These are phyloP conservation scores for Eupelmus urozonus DNA, from an alignment of 2,888 invertebrate species.

Conservation along the genomic window DNA sequence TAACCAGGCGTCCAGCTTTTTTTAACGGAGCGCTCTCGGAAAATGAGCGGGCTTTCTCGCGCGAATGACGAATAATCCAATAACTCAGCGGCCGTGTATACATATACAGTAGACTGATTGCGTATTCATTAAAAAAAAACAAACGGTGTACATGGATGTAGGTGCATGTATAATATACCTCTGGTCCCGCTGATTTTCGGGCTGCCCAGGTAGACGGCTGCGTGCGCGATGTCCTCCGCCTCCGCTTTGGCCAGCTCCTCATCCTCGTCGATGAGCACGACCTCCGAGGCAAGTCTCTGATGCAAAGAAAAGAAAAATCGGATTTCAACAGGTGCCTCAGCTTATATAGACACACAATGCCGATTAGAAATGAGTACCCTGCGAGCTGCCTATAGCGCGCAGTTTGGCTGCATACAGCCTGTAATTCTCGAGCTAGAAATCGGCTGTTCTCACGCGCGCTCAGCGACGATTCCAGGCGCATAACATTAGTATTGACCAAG, in stretches of 20 bases:
- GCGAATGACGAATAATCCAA: too few relatives aligned
- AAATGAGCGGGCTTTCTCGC: too few relatives aligned
- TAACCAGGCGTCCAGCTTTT: too few relatives aligned
- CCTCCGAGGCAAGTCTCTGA: constrained; percentile 80
- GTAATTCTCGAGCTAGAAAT: neutral
- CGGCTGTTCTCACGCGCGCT: neutral
- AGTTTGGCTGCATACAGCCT: too few relatives aligned
- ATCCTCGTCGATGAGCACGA: constrained; percentile 81
- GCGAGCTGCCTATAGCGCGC: too few relatives aligned
- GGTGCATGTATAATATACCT: constrained; percentile 63
- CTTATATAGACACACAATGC: neutral
- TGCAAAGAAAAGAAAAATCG: constrained; percentile 28
- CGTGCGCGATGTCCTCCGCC: constrained; percentile 83
- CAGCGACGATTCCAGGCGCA: neutral
- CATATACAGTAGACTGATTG: neutral
- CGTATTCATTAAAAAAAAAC: too few relatives aligned
- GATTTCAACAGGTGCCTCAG: too few relatives aligned
- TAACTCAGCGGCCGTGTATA: too few relatives aligned
- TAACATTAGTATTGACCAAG: neutral
- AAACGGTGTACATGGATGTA: neutral
- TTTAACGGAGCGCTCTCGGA: too few relatives aligned
- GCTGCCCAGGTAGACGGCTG: constrained; percentile 80
- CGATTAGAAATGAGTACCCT: neutral
- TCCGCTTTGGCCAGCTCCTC: constrained; percentile 82
- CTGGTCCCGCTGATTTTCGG: constrained; percentile 79